Conservation (phyloP, 2,888 invertebrate genomes). For the Dryomyza anilis region DNA sequence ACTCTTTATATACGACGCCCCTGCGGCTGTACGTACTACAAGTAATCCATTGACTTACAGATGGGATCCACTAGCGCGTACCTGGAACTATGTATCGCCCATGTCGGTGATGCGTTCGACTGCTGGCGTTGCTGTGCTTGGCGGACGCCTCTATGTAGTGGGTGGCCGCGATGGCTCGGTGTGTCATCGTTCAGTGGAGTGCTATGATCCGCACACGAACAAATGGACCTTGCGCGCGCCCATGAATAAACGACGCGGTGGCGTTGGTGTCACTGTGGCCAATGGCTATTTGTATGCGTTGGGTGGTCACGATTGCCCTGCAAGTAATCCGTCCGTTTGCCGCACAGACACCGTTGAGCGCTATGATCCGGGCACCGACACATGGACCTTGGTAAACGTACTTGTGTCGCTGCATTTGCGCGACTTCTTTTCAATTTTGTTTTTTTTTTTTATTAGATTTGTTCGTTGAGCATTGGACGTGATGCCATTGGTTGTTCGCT, state of each 20-base stretch:
- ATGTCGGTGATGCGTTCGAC: conserved; percentile 86
- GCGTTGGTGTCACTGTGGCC: conserved; percentile 86
- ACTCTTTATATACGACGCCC: conserved; percentile 16
- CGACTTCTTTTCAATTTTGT: conserved; percentile 68
- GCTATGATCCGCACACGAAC: conserved; percentile 75
- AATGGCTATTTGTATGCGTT: conserved; percentile 89
- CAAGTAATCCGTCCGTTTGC: conserved; percentile 80
- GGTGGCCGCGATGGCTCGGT: conserved; percentile 92
- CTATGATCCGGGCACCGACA: conserved; percentile 78
- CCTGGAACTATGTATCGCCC: conserved; percentile 89
- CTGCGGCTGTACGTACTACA: neutral
- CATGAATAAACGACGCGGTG: conserved; percentile 84
- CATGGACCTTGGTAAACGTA: conserved; percentile 73
- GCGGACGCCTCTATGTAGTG: conserved; percentile 84
- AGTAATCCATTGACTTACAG: conserved; percentile 55
- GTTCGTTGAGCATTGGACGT: conserved; percentile 79
- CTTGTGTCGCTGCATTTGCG: neutral
- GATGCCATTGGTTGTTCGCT: conserved; percentile 89
- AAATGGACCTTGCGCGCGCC: conserved; percentile 84
- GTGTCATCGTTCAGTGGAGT: conserved; percentile 88
- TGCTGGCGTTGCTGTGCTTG: conserved; percentile 87
- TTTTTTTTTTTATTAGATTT: conserved; percentile 65
- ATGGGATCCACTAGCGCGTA: conserved; percentile 86
- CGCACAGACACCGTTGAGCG: conserved; percentile 90
- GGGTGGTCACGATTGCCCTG: conserved; percentile 93